A percentile compares a stretch with the other conserved stretches of the same genome.
Evolutionary conservation across 30 jellyfish, hydroid and myxozoan species (phyloP).

Genomic region (Rhopilema esculentum): DNA sequence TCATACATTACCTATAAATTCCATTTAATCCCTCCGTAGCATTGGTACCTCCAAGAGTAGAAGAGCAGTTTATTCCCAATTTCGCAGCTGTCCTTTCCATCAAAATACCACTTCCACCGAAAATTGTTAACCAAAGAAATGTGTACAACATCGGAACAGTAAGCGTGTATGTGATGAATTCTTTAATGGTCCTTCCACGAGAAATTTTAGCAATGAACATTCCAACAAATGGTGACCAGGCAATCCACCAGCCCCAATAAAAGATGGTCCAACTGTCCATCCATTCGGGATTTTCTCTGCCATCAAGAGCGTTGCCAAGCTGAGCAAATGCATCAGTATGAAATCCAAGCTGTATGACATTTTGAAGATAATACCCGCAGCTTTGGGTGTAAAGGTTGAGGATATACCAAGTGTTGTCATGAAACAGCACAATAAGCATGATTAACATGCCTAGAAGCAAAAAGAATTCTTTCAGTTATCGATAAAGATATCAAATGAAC

Average conservation of each 20-base stretch:
- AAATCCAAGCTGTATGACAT: conserved; percentile 88
- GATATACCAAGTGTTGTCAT: conserved; percentile 83
- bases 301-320: conserved; percentile 93
- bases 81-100: conserved; percentile 90
- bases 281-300: conserved; percentile 86
- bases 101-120: conserved; percentile 91
- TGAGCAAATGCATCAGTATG: conserved; percentile 99
- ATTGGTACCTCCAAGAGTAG: conserved; percentile 64
- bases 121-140: conserved; percentile 87
- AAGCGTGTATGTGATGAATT: conserved; percentile 84
- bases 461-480: not conserved
- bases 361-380: conserved; percentile 86
- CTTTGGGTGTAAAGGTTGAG: conserved; percentile 88
- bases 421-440: conserved; percentile 74
- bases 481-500: not conserved
- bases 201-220: conserved; percentile 96
- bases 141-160: conserved; percentile 89
- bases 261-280: conserved; percentile 94
- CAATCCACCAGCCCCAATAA: conserved; percentile 99
- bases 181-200: conserved; percentile 95
- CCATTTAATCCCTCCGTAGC: conserved; percentile 65
- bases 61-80: conserved; percentile 76
- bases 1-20: conserved; percentile 4
- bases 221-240: conserved; percentile 98
- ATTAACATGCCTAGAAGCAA: conserved; percentile 74